Conservation (phyloP, 35 echinoderm and acorn worm species). For the Ophiothrix spiculata region DNA sequence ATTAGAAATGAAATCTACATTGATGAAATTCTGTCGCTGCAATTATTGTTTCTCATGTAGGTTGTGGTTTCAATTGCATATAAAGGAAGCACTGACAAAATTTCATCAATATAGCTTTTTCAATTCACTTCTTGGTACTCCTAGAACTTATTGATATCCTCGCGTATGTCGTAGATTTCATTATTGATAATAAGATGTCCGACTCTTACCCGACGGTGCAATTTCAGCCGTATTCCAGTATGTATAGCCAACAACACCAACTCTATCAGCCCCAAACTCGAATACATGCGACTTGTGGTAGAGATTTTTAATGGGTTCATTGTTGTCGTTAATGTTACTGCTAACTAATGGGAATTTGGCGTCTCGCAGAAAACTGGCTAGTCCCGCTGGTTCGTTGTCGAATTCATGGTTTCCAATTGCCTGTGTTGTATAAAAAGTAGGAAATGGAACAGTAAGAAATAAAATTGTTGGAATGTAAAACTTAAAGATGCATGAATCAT, state of each 20-base stretch:
- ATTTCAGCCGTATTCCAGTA: slow-evolving; percentile 33
- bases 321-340: slow-evolving; percentile 54
- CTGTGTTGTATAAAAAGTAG: slow-evolving; percentile 9
- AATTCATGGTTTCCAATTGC: slow-evolving; percentile 81
- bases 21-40: no score
- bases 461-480: no score
- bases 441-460: neutral
- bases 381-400: slow-evolving; percentile 49
- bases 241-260: slow-evolving; percentile 54
- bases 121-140: no score
- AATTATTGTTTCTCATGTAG: no score
- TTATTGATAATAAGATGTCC: no score
- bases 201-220: slow-evolving; percentile 49
- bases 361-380: slow-evolving; percentile 43
- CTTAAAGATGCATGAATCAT: no score
- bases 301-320: slow-evolving; percentile 39
- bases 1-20: no score
- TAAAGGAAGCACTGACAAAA: no score
- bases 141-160: no score
- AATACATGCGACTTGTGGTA: slow-evolving; percentile 28
- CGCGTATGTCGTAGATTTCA: no score
- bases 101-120: no score
- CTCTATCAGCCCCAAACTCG: slow-evolving; percentile 28
- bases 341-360: slow-evolving; percentile 49
- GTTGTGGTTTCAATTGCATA: no score